phyloP scores from a whole-genome alignment of 2,797 vertebrate species.

The Luscinia luscinia region DNA sequence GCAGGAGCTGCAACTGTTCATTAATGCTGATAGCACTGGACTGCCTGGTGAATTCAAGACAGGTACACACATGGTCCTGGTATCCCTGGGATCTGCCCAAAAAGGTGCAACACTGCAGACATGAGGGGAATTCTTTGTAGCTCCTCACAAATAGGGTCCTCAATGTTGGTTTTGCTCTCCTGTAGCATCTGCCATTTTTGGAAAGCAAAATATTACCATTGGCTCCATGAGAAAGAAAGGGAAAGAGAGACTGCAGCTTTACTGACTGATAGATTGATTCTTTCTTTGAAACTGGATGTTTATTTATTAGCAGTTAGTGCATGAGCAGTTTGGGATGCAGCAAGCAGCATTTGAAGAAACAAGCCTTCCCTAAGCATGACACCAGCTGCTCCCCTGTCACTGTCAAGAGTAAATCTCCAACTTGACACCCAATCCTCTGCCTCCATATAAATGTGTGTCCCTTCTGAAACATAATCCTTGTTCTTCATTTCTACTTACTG shows the following conservation, averaged over 20 bases:
- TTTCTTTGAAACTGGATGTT: not conserved
- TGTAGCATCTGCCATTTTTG: not conserved
- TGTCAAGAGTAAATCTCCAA: not conserved
- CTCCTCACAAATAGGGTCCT: not conserved
- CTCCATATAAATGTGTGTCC: not conserved
- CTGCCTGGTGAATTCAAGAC: not conserved
- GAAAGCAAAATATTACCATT: not conserved
- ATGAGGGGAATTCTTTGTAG: not conserved
- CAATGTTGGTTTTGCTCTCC: not conserved
- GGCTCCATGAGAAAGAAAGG: not conserved
- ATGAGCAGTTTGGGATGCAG: not conserved
- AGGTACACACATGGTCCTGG: not conserved
- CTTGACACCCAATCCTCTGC: not conserved
- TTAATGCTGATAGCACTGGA: not conserved
- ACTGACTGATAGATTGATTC: not conserved
- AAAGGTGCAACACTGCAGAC: not conserved
- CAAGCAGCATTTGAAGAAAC: not conserved
- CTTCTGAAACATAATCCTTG: slow-evolving; percentile 12
- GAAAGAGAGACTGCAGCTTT: not conserved
- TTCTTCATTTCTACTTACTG: not conserved
- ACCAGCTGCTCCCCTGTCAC: not conserved
- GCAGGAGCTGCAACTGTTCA: not conserved
- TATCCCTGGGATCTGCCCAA: not conserved
- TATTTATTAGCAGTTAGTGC: not conserved
- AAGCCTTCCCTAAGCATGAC: not conserved